Evolutionary conservation across 2,888 invertebrate genomes (phyloP), one percentile per base, ranked within the genome.

Genomic region (Merodon equestris): DNA sequence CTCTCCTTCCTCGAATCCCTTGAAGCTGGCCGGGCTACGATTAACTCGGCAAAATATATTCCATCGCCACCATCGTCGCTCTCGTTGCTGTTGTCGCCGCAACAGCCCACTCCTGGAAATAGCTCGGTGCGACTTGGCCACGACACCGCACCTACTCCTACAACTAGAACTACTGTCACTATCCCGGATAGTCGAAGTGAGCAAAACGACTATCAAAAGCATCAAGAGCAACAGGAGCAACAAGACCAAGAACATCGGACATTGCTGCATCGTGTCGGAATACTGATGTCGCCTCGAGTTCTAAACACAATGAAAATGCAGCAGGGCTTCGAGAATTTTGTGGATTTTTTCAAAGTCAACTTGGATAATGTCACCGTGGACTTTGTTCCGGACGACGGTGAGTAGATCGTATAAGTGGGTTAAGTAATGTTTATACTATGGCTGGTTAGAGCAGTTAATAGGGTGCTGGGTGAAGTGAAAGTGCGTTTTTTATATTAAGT

Each of bases 331-430:
- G 82, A 85, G 51, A 82, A 85, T 81, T 88, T 88, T 82, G 83
- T 87, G 63, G 86, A 88, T 48, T 87, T 87, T 82, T 88, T 88
- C 82, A 85, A 87, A 83, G 83, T 87, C 74, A 84, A 86, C 81
- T 83, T 88, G 81, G 83, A 84, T 71, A 86, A 86, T 82, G 84
- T 84, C 53, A 86, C 72, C 75, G 87, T 88, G 74, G 88, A 88
- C 81, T 88, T 88, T 74, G 83, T 88, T 71, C 84, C 81, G 58
- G 86, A 27, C 27, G 14, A 12, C 27, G 13, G 18, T 9, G 27
- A 27, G 19, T 40, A 27, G 27, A 27, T 27, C 7, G 27, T 27
- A 27, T 7, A 7, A 27, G 27, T 27, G 7, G 27, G 2, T 27
- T 27, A 27, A 27, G 27, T 7, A 27, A 27, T 27, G 27, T 27